A percentile compares a stretch with the other conserved stretches of the same genome.
Evolutionary conservation across 2,888 invertebrate species (phyloP).

Genomic region (Apamea crenata): DNA sequence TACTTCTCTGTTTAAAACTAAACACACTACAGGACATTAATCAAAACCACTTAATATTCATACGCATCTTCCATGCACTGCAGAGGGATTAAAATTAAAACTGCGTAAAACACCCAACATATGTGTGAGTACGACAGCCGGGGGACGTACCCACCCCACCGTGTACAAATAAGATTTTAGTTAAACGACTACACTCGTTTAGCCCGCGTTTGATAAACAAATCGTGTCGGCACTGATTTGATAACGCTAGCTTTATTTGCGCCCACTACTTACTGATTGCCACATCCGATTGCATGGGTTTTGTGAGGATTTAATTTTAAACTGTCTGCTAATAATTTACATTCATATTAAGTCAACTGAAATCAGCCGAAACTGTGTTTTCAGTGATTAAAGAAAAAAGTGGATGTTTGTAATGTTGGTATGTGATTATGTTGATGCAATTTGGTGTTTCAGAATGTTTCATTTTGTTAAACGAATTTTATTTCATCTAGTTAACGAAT

Average conservation of each 20-base stretch:
- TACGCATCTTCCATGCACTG: slow-evolving; percentile 57
- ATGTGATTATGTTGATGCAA: not conserved
- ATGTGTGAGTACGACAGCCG: slow-evolving; percentile 74
- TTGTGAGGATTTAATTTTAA: slow-evolving; percentile 44
- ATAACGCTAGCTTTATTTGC: slow-evolving; percentile 57
- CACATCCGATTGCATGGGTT: slow-evolving; percentile 38
- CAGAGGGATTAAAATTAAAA: slow-evolving; percentile 86
- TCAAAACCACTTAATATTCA: slow-evolving; percentile 51
- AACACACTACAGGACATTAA: too few species aligned
- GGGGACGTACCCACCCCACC: slow-evolving; percentile 72
- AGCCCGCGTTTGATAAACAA: slow-evolving; percentile 63
- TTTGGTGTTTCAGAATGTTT: not conserved
- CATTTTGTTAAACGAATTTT: not conserved
- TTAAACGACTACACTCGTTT: slow-evolving; percentile 72
- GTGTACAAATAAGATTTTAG: slow-evolving; percentile 75
- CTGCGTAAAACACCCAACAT: slow-evolving; percentile 86
- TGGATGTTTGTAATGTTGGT: not conserved
- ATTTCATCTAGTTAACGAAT: not conserved
- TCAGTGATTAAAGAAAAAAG: slow-evolving; percentile 20
- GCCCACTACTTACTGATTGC: slow-evolving; percentile 48
- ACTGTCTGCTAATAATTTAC: slow-evolving; percentile 48
- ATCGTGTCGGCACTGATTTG: slow-evolving; percentile 62
- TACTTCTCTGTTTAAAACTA: not conserved
- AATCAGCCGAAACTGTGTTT: slow-evolving; percentile 29
- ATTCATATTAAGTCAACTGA: slow-evolving; percentile 43